Evolutionary conservation across 1,140 invertebrate species (phyloP).

Genomic region (Drosophila tropicalis): DNA sequence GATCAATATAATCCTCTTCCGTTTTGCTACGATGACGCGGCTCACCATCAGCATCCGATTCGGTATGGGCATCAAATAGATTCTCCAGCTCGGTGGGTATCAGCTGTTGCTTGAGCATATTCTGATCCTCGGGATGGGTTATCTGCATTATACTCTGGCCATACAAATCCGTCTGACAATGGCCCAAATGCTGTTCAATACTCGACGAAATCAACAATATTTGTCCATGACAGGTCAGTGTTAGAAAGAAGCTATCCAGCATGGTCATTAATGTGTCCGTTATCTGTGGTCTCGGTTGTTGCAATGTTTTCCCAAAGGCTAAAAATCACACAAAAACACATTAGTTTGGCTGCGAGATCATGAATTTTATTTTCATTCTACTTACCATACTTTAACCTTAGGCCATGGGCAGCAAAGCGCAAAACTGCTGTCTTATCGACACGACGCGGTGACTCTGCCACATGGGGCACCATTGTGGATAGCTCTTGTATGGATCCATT

Average conservation of each 20-base stretch:
- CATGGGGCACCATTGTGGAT: slow-evolving; percentile 91
- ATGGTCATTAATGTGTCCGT: slow-evolving; percentile 84
- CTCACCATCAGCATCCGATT: slow-evolving; percentile 71
- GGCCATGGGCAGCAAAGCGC: slow-evolving; percentile 90
- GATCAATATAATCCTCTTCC: slow-evolving; percentile 80
- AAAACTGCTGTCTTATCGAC: slow-evolving; percentile 96
- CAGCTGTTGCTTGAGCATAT: slow-evolving; percentile 88
- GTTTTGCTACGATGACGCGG: slow-evolving; percentile 76
- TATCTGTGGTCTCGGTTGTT: slow-evolving; percentile 66
- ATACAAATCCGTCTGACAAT: slow-evolving; percentile 93
- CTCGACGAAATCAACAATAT: slow-evolving; percentile 94
- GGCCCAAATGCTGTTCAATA: slow-evolving; percentile 92
- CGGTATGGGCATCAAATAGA: slow-evolving; percentile 78
- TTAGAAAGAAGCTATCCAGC: slow-evolving; percentile 89
- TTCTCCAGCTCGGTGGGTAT: slow-evolving; percentile 84
- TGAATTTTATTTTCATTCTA: too few relatives aligned
- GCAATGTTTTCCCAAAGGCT: slow-evolving; percentile 84
- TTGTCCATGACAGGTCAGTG: slow-evolving; percentile 91
- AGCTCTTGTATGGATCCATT: slow-evolving; percentile 93
- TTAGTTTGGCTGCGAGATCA: too few relatives aligned
- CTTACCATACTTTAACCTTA: slow-evolving; percentile 84
- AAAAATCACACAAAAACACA: neutral
- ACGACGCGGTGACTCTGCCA: slow-evolving; percentile 90
- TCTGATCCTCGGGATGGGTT: slow-evolving; percentile 90
- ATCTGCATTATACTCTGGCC: slow-evolving; percentile 92